These are phyloP conservation scores for Salvelinus fontinalis DNA, from an alignment of 2,113 vertebrate genomes.

Conservation along the genomic window DNA sequence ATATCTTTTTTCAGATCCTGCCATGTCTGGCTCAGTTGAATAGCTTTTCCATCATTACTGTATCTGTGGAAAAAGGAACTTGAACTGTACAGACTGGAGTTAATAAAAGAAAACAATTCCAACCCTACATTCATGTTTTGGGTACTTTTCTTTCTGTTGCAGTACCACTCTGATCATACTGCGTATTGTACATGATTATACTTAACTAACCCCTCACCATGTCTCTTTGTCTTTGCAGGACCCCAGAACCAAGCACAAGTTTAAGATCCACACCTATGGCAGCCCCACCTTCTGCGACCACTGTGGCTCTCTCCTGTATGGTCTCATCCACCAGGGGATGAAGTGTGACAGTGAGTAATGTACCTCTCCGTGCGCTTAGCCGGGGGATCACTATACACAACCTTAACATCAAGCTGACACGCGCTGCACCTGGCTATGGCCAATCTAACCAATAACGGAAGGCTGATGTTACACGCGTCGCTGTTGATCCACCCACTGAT, in stretches of 20 bases:
- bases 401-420: too few species aligned
- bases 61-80: too few species aligned
- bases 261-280: slow-evolving; percentile 96
- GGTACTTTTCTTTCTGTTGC: not conserved
- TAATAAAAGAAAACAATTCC: not conserved
- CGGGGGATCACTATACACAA: too few species aligned
- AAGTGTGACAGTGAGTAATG: slow-evolving; percentile 90
- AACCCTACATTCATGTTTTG: not conserved
- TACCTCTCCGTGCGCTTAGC: not conserved
- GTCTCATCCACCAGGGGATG: slow-evolving; percentile 96
- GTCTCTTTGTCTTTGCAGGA: slow-evolving; percentile 72
- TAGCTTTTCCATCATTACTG: too few species aligned
- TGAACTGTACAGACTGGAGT: too few species aligned
- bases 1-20: too few species aligned
- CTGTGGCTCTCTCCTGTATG: slow-evolving; percentile 93
- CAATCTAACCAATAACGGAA: too few species aligned
- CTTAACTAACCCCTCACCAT: not conserved
- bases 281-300: slow-evolving; percentile 97
- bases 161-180: not conserved
- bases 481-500: too few species aligned
- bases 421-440: too few species aligned
- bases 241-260: slow-evolving; percentile 96
- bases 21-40: too few species aligned
- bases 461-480: too few species aligned
- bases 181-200: too few species aligned